These are phyloP conservation scores for Drosophila persimilis DNA, from an alignment of 1,140 invertebrate genomes.

Conservation along the genomic window DNA sequence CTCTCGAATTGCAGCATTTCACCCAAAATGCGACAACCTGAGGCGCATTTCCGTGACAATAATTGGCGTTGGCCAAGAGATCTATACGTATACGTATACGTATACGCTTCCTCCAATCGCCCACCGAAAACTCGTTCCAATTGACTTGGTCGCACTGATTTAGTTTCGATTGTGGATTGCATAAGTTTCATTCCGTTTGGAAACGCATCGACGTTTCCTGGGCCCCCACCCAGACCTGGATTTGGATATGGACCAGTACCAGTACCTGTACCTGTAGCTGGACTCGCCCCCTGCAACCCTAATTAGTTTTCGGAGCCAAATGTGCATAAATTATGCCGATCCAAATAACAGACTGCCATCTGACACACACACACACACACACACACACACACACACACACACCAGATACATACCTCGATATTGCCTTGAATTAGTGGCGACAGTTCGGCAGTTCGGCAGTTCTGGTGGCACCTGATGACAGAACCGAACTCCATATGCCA, in stretches of 20 bases:
- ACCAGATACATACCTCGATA: slow-evolving; percentile 16
- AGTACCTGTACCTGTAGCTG: too few species aligned
- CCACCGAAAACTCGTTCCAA: slow-evolving; percentile 20
- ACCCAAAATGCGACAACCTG: slow-evolving; percentile 44
- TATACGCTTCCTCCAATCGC: slow-evolving; percentile 29
- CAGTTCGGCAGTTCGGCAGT: slow-evolving; percentile 2
- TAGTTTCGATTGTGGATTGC: slow-evolving; percentile 39
- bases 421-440: slow-evolving; percentile 6
- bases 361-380: not conserved
- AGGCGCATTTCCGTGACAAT: slow-evolving; percentile 71
- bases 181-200: slow-evolving; percentile 21
- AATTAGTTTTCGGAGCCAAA: slow-evolving; percentile 30
- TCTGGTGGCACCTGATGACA: not conserved
- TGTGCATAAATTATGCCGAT: slow-evolving; percentile 26
- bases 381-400: not conserved
- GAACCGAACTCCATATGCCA: not conserved
- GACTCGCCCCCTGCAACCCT: slow-evolving; percentile 7
- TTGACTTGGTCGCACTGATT: slow-evolving; percentile 32
- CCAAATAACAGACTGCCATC: slow-evolving; percentile 30
- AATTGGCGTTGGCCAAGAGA: slow-evolving; percentile 43
- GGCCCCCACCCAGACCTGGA: too few species aligned
- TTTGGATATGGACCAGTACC: too few species aligned
- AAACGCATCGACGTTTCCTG: slow-evolving; percentile 43
- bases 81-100: not conserved
- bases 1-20: slow-evolving; percentile 16